Base-by-base conservation (phyloP, 92 coral and sea anemone species). In the Parazoanthus swiftii region DNA sequence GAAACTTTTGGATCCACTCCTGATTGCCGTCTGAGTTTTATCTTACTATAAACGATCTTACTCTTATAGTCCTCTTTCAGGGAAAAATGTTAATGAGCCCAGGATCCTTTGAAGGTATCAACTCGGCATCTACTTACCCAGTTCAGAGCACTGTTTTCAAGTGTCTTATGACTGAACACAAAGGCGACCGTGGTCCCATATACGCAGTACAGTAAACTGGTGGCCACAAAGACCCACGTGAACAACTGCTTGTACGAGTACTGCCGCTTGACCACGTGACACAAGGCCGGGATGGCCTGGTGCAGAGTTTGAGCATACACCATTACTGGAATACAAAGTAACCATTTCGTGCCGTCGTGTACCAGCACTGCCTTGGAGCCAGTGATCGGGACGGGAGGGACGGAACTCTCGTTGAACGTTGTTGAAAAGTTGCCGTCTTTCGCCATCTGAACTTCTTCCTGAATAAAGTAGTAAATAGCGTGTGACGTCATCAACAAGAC, bases 241-340 rank as follows among this genome's bases (percentile, higher is more conserved):
- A 84, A 84, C 79, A 84, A 26, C 3, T 84, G 79, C 44, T 84
- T 84, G 65, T 84, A 84, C n/a, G 87, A 84, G 79, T 84, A 48
- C 78, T 84, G 79, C 87, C 48, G 71, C 44, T 84, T 71, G 38
- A 84, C 87, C 87, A 84, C 87, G 79, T 84, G 87, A 84, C 87
- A 84, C 43, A 84, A 36, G 44, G 79, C 87, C 33, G 87, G 87
- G 79, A 84, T 84, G 66, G 87, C 87, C 66, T 84, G 79, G 87
- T 84, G 87, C 1, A 84, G 67, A 84, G 87, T 84, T 84, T 84
- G 87, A 1, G 87, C 87, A 29, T 84, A 84, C 15, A 84, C 87
- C 79, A 84, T 48, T 0, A 84, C 87, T 29, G 87, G 87, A 48
- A 84, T 71, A 84, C 87, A 84, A 54, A 84, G 51, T 56, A 84